These are phyloP conservation scores for Trichonephila inaurata DNA, from an alignment of 1,140 invertebrate species.

Conservation along the genomic window DNA sequence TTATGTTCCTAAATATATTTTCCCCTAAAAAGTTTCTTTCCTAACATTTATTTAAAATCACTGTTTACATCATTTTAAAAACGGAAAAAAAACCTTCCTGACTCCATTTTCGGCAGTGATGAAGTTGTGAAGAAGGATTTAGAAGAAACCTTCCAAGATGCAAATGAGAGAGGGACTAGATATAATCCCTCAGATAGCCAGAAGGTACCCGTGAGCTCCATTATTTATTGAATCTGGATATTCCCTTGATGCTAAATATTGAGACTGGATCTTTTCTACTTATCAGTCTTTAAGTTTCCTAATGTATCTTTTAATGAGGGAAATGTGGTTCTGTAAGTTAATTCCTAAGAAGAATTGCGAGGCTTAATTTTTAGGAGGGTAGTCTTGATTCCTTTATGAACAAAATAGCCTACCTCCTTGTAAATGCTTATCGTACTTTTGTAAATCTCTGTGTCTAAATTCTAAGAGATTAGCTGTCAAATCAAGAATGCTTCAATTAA, in stretches of 20 bases:
- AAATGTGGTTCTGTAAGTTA: neutral
- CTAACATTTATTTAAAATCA: neutral
- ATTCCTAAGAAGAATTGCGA: neutral
- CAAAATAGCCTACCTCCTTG: neutral
- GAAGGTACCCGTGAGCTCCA: constrained; percentile 49
- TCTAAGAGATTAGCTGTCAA: too few species aligned
- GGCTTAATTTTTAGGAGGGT: neutral
- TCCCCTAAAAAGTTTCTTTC: neutral
- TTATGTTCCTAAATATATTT: too few species aligned
- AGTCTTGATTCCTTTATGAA: neutral
- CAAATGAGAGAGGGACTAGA: constrained; percentile 61
- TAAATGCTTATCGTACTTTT: too few species aligned
- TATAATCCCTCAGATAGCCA: constrained; percentile 50
- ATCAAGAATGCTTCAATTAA: too few species aligned
- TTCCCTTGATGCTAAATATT: neutral
- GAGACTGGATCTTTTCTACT: neutral
- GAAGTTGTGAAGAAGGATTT: constrained; percentile 52
- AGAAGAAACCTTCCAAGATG: constrained; percentile 9
- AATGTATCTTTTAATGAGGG: neutral
- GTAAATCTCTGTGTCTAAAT: too few species aligned
- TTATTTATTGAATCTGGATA: constrained; percentile 12
- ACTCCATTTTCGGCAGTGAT: neutral
- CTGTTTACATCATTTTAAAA: neutral
- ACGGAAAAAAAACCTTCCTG: neutral
- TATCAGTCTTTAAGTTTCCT: neutral